These are phyloP conservation scores for Amblyteles armatorius DNA, from an alignment of 2,888 invertebrate species.

Conservation along the genomic window DNA sequence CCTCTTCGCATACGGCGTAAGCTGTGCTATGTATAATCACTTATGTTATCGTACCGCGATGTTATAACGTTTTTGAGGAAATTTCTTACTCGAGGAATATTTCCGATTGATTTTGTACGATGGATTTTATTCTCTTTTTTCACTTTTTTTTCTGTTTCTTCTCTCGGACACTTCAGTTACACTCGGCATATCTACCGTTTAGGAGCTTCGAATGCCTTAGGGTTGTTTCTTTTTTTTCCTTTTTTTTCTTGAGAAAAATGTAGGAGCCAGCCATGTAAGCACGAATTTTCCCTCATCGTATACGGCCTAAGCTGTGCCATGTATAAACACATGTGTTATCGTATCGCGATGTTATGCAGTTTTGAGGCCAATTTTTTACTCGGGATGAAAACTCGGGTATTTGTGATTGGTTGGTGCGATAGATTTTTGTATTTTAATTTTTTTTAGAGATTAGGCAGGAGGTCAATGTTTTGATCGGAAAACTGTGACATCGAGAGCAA, in stretches of 20 bases:
- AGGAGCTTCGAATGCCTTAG: slow-evolving; percentile 29
- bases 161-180: background rate
- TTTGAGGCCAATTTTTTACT: slow-evolving; percentile 11
- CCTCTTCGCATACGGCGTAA: slow-evolving; percentile 16
- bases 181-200: slow-evolving; percentile 17
- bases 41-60: slow-evolving; percentile 5
- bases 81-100: background rate
- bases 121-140: background rate
- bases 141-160: background rate
- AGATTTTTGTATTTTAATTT: background rate
- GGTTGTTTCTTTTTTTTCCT: background rate
- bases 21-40: slow-evolving; percentile 28
- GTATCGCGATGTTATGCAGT: background rate
- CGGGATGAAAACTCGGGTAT: background rate
- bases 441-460: background rate
- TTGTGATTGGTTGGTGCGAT: background rate
- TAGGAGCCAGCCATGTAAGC: slow-evolving; percentile 58
- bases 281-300: slow-evolving; percentile 49
- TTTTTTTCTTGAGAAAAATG: slow-evolving; percentile 41
- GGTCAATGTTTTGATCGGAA: too few species aligned
- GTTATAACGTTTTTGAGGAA: background rate
- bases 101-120: background rate
- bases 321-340: slow-evolving; percentile 36
- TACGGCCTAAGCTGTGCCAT: slow-evolving; percentile 2
- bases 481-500: too few species aligned